Conservation (phyloP, 2,797 vertebrate species). For the Paguma larvata region DNA sequence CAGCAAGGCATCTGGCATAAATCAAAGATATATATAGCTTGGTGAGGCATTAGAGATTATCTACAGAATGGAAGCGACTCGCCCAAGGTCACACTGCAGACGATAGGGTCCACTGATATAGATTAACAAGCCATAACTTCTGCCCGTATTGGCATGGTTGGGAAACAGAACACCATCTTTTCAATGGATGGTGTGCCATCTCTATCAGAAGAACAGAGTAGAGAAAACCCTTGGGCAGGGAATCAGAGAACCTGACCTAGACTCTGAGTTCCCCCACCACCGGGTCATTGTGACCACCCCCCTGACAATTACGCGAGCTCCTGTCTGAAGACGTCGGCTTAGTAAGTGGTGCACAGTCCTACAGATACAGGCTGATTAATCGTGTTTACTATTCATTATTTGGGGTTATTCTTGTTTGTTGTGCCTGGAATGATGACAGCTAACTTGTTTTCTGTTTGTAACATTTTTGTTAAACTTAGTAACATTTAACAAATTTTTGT, state of each 20-base stretch:
- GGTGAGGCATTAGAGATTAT: not conserved
- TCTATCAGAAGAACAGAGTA: not conserved
- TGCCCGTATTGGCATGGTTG: not conserved
- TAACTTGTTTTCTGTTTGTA: slow-evolving; percentile 43
- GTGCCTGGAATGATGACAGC: slow-evolving; percentile 21
- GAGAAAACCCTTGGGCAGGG: not conserved
- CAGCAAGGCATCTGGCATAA: slow-evolving; percentile 73
- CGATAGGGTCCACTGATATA: rapidly evolving
- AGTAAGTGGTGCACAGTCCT: not conserved
- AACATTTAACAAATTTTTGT: slow-evolving; percentile 38
- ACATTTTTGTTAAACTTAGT: slow-evolving; percentile 43
- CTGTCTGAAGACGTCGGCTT: slow-evolving; percentile 20
- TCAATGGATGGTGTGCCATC: not conserved
- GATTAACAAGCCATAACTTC: not conserved
- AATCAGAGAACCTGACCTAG: rapidly evolving
- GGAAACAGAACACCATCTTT: not conserved
- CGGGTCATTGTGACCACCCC: not conserved
- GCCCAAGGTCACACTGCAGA: slow-evolving; percentile 72
- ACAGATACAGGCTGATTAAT: not conserved
- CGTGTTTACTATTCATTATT: slow-evolving; percentile 38
- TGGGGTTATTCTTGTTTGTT: slow-evolving; percentile 9
- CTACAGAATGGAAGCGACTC: slow-evolving; percentile 58
- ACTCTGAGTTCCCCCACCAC: not conserved
- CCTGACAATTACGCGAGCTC: not conserved
- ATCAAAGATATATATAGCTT: slow-evolving; percentile 78